Evolutionary conservation across 2,797 vertebrate species (phyloP).

Genomic region (Bufotes viridis): DNA sequence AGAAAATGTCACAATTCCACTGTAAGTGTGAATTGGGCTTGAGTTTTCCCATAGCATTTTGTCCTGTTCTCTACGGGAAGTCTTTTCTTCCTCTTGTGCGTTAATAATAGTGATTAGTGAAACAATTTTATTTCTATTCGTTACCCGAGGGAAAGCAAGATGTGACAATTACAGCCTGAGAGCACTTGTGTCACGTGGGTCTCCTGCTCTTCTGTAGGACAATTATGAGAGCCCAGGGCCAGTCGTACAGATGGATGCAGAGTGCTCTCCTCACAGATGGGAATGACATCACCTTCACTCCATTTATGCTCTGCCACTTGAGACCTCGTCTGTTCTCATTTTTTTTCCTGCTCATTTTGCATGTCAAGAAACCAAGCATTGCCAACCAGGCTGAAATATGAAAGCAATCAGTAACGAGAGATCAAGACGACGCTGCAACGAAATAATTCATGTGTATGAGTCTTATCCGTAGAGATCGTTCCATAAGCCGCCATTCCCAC

Average conservation of each 20-base stretch:
- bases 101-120: background rate
- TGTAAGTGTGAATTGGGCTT: too few relatives aligned
- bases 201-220: background rate
- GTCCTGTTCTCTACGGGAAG: background rate
- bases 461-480: background rate
- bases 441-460: slow-evolving; percentile 38
- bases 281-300: slow-evolving; percentile 11
- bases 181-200: slow-evolving; percentile 1
- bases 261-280: slow-evolving; percentile 1
- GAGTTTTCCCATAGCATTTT: background rate
- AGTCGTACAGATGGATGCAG: background rate
- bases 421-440: slow-evolving; percentile 13
- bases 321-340: slow-evolving; percentile 5
- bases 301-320: background rate
- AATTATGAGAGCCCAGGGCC: background rate
- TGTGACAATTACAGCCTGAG: background rate
- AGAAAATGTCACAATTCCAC: too few relatives aligned
- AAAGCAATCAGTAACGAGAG: slow-evolving; percentile 15
- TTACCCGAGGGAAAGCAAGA: background rate
- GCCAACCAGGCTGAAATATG: slow-evolving; percentile 6
- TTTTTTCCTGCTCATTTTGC: slow-evolving; percentile 31
- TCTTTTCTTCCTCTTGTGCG: background rate
- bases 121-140: background rate
- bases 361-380: slow-evolving; percentile 2
- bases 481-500: background rate